Conservation (phyloP, 1,140 invertebrate species). For the Lucilia sericata region DNA sequence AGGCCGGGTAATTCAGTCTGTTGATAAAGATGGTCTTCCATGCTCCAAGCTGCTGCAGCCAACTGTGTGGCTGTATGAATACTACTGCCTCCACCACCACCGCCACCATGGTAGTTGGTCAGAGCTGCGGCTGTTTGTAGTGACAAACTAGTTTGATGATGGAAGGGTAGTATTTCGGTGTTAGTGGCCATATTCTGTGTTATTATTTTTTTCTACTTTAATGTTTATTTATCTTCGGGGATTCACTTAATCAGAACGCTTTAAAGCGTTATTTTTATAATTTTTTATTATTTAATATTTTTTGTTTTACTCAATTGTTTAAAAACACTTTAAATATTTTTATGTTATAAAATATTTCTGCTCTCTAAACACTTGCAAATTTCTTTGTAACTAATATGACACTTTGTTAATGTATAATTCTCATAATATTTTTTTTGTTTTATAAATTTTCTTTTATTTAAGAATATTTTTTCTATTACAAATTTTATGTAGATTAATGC, state of each 20-base stretch:
- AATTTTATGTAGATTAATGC: background rate
- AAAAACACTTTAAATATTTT: background rate
- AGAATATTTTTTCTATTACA: background rate
- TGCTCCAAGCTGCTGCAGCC: constrained; percentile 55
- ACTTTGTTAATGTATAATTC: background rate
- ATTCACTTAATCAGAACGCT: background rate
- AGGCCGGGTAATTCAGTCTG: constrained; percentile 65
- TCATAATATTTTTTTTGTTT: background rate
- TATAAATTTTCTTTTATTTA: background rate
- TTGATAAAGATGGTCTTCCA: constrained; percentile 65
- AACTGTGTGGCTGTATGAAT: constrained; percentile 48
- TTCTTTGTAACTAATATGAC: background rate
- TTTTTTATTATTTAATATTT: background rate
- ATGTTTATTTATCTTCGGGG: background rate
- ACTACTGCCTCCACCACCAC: constrained; percentile 48
- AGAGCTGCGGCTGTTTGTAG: constrained; percentile 63
- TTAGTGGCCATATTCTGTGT: constrained; percentile 61
- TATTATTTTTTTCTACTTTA: background rate
- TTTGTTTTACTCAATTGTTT: background rate
- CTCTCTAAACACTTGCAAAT: background rate
- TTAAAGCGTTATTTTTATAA: constrained; percentile 11
- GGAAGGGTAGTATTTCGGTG: constrained; percentile 64
- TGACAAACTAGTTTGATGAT: constrained; percentile 64
- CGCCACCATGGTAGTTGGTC: constrained; percentile 62
- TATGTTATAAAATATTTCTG: too few relatives aligned